Percentiles rank a stretch among this genome's conserved stretches.
Conservation (phyloP, 2,888 invertebrate genomes). For the Spodoptera littoralis region DNA sequence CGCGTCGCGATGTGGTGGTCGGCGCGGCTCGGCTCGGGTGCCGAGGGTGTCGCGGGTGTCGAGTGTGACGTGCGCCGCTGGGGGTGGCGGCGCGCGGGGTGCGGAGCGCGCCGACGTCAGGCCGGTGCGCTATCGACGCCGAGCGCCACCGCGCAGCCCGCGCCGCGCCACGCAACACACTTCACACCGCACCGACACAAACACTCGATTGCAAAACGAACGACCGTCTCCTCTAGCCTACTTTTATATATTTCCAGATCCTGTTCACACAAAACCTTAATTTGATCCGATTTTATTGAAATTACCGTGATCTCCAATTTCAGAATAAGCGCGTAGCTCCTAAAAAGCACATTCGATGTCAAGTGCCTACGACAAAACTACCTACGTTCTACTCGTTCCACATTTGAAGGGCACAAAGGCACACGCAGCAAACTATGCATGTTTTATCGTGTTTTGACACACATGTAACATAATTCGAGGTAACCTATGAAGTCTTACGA, state of each 20-base stretch:
- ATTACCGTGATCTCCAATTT: constrained; percentile 61
- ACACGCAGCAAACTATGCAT: constrained; percentile 30
- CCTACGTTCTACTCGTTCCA: constrained; percentile 56
- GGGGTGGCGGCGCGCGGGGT: constrained; percentile 60
- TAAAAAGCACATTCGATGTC: constrained; percentile 55
- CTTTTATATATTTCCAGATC: constrained; percentile 71
- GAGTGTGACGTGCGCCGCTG: constrained; percentile 73
- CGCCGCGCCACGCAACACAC: constrained; percentile 68
- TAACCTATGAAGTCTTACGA: neutral
- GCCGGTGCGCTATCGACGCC: constrained; percentile 65
- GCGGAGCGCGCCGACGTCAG: constrained; percentile 68
- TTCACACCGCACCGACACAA: constrained; percentile 77
- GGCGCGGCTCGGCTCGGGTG: constrained; percentile 59
- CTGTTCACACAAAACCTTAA: constrained; percentile 71
- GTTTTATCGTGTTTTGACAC: constrained; percentile 33
- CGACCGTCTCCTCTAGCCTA: constrained; percentile 66
- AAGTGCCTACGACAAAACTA: constrained; percentile 56
- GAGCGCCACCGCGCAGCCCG: constrained; percentile 68
- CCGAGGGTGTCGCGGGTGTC: constrained; percentile 67
- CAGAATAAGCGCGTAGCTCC: constrained; percentile 54
- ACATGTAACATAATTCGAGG: constrained; percentile 6
- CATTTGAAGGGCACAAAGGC: constrained; percentile 56
- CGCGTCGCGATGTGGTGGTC: constrained; percentile 66
- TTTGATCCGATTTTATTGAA: constrained; percentile 68
- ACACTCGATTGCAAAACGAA: constrained; percentile 79